Evolutionary conservation across 2,888 invertebrate genomes (phyloP).

Genomic region (Crepidodera aurea): DNA sequence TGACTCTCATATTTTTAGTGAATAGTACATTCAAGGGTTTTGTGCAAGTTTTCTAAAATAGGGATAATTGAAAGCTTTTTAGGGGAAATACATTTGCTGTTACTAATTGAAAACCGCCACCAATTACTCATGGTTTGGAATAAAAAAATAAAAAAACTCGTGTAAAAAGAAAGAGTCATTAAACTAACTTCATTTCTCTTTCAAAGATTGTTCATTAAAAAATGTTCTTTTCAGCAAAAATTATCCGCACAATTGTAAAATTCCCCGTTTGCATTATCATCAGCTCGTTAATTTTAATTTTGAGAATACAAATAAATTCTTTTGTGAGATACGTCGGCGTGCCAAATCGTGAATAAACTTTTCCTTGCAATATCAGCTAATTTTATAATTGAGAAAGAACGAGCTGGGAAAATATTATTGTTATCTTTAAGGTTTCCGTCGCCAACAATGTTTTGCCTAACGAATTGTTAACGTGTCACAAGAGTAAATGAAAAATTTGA

Average conservation of each 20-base stretch:
- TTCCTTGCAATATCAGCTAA: neutral
- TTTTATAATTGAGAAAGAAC: neutral
- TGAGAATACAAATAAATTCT: neutral
- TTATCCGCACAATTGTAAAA: neutral
- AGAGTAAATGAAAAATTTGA: neutral
- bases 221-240: neutral
- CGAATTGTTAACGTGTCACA: constrained; percentile 1
- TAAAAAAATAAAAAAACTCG: no score
- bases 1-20: no score
- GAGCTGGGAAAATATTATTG: neutral
- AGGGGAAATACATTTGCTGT: no score
- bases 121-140: no score
- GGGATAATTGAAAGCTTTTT: no score
- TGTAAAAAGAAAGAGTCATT: no score
- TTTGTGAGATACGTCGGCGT: neutral
- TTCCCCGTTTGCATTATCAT: neutral
- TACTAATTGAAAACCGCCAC: no score
- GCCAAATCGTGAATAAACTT: constrained; percentile 2
- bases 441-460: neutral
- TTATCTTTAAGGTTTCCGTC: neutral
- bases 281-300: constrained; percentile 4
- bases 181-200: no score
- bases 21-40: no score
- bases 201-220: no score
- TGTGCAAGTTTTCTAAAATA: no score